These are phyloP conservation scores for Bubalus kerabau DNA, from an alignment of 2,113 vertebrate genomes.

Conservation along the genomic window DNA sequence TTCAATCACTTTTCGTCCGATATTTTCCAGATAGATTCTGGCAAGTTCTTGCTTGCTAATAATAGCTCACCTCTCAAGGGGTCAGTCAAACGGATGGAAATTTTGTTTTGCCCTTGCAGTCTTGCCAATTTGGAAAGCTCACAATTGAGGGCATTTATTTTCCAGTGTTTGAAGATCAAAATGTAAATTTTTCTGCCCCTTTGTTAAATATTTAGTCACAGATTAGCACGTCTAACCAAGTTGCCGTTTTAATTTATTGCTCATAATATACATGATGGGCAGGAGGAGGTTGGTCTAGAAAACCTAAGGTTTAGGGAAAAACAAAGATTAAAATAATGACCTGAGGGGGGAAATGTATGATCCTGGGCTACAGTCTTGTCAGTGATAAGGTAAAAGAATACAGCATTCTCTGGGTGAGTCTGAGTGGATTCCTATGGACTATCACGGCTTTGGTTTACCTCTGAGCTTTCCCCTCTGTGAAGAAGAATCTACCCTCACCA, in stretches of 20 bases:
- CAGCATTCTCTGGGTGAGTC: neutral
- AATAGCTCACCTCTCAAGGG: slow-evolving; percentile 42
- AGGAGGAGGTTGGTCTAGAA: neutral
- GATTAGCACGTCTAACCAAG: slow-evolving; percentile 33
- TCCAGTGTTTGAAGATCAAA: slow-evolving; percentile 53
- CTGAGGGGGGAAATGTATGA: neutral
- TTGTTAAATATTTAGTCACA: slow-evolving; percentile 68
- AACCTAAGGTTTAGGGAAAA: neutral
- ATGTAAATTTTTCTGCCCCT: slow-evolving; percentile 53
- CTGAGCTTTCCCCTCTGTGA: neutral
- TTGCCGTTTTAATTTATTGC: slow-evolving; percentile 42
- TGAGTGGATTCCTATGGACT: neutral
- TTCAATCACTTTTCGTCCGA: slow-evolving; percentile 43
- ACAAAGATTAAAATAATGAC: slow-evolving; percentile 8
- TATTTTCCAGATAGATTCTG: slow-evolving; percentile 40
- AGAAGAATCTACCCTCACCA: neutral
- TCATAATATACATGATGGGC: neutral
- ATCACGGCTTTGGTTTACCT: neutral
- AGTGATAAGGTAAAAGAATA: neutral
- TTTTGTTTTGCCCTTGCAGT: slow-evolving; percentile 61
- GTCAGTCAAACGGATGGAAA: slow-evolving; percentile 18
- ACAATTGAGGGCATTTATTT: slow-evolving; percentile 62
- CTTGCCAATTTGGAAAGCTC: slow-evolving; percentile 55
- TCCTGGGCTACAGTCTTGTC: neutral
- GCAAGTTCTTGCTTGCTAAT: neutral